Evolutionary conservation across 1,140 invertebrate species (phyloP).

Genomic region (Pissodes strobi): DNA sequence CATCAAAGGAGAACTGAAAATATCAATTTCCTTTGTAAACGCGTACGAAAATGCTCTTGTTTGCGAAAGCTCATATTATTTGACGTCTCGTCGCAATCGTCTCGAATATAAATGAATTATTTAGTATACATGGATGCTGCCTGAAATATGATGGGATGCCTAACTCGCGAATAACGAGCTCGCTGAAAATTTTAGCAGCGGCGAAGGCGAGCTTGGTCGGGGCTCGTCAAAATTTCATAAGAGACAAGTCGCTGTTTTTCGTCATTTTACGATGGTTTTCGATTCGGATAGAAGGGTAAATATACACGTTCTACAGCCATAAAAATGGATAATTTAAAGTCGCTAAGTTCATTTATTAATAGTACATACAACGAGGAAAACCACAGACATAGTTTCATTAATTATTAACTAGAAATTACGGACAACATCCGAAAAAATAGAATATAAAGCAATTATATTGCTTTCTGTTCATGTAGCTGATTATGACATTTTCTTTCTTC

Average conservation of each 20-base stretch:
- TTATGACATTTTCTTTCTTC: no score
- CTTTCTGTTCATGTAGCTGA: no score
- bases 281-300: no score
- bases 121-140: conserved; percentile 34
- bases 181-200: conserved; percentile 20
- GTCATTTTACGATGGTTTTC: no score
- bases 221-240: conserved; percentile 17
- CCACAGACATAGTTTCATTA: no score
- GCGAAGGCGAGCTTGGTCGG: background rate
- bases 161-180: conserved; percentile 17
- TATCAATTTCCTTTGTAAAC: conserved; percentile 37
- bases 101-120: conserved; percentile 38
- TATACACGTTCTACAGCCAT: no score
- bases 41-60: conserved; percentile 33
- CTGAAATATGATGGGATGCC: conserved; percentile 21
- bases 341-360: no score
- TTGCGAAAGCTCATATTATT: conserved; percentile 32
- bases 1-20: conserved; percentile 34
- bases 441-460: no score
- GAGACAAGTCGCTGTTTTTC: background rate
- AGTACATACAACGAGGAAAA: no score
- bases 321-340: no score
- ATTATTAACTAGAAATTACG: no score
- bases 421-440: no score
- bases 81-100: conserved; percentile 31